A percentile compares a stretch with the other conserved stretches of the same genome.
phyloP scores from a whole-genome alignment of 1,140 invertebrate species.

The Drosophila bipectinata region DNA sequence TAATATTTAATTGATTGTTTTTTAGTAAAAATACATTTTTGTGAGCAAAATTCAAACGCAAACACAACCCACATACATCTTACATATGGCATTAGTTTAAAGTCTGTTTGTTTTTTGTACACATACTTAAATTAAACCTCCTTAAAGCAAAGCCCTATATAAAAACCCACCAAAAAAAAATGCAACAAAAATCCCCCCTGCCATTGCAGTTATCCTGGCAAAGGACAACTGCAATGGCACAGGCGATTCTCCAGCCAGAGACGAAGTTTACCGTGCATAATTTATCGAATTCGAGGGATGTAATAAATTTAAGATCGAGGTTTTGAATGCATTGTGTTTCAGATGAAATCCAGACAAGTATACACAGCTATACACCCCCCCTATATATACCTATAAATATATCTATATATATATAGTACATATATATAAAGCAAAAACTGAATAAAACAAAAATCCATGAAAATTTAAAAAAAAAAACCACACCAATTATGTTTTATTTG shows the following conservation, averaged over 20 bases:
- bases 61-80: background rate
- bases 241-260: conserved; percentile 23
- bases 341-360: conserved; percentile 23
- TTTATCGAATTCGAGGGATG: conserved; percentile 50
- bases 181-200: conserved; percentile 28
- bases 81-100: conserved; percentile 48
- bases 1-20: conserved; percentile 78
- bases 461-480: conserved; percentile 60
- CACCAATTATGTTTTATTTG: conserved; percentile 71
- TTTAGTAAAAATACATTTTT: conserved; percentile 70
- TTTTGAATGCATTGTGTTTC: conserved; percentile 59
- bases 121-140: background rate
- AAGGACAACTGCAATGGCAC: conserved; percentile 15
- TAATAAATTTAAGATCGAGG: conserved; percentile 43
- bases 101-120: conserved; percentile 45
- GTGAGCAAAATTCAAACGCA: conserved; percentile 67
- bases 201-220: conserved; percentile 8
- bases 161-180: conserved; percentile 8
- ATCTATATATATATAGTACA: conserved; percentile 47
- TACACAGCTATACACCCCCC: conserved; percentile 16
- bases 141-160: background rate
- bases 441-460: conserved; percentile 52
- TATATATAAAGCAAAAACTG: conserved; percentile 54
- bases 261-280: conserved; percentile 75
- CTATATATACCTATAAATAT: conserved; percentile 35